Evolutionary conservation across 1,140 invertebrate genomes (phyloP).

Genomic region (Aculops lycopersici): DNA sequence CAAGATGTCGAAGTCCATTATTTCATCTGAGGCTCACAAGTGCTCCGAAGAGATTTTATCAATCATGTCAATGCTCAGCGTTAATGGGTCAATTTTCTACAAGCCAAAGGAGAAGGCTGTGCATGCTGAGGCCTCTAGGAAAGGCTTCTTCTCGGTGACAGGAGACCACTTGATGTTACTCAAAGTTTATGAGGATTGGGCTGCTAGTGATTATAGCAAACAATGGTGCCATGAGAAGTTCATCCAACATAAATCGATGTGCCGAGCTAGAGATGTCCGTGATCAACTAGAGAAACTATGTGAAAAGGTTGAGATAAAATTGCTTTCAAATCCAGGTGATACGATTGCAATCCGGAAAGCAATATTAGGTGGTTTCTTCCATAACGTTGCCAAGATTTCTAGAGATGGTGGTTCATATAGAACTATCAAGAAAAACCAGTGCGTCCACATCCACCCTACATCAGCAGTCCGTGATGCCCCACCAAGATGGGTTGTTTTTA

Average conservation of each 20-base stretch:
- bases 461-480: constrained; percentile 88
- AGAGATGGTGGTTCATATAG: constrained; percentile 80
- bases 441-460: constrained; percentile 95
- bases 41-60: constrained; percentile 95
- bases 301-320: constrained; percentile 89
- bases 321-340: constrained; percentile 79
- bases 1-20: constrained; percentile 91
- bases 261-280: constrained; percentile 83
- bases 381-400: constrained; percentile 95
- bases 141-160: constrained; percentile 92
- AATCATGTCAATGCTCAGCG: constrained; percentile 91
- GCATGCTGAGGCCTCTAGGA: constrained; percentile 88
- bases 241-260: constrained; percentile 73
- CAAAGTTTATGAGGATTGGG: constrained; percentile 98
- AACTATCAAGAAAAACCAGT: constrained; percentile 83
- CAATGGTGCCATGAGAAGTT: constrained; percentile 99
- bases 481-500: constrained; percentile 83
- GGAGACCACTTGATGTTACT: constrained; percentile 88
- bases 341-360: constrained; percentile 83
- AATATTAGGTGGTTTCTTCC: constrained; percentile 91
- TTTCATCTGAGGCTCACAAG: constrained; percentile 92
- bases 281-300: constrained; percentile 92
- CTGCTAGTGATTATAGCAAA: constrained; percentile 92
- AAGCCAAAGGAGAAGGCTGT: constrained; percentile 69
- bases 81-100: constrained; percentile 88